Evolutionary conservation across 2,797 vertebrate genomes (phyloP).

Genomic region (Ctenosaura bakeri): DNA sequence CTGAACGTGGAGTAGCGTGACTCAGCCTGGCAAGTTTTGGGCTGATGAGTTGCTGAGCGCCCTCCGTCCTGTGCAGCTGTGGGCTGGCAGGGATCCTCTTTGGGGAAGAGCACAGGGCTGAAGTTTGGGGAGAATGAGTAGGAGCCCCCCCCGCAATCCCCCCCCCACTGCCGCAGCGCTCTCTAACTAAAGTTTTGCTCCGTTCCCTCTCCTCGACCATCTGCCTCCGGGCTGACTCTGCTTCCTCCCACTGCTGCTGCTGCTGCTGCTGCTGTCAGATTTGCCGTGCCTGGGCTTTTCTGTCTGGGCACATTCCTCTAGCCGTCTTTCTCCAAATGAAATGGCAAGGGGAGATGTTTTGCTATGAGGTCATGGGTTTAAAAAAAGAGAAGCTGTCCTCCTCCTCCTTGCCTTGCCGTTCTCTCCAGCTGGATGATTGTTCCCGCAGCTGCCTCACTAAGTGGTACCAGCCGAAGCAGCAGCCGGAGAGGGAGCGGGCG

Average conservation of each 20-base stretch:
- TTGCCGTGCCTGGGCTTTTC: not conserved
- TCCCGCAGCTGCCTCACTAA: not conserved
- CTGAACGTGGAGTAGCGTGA: not conserved
- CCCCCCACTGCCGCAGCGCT: too few relatives aligned
- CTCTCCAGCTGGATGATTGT: not conserved
- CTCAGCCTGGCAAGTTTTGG: not conserved
- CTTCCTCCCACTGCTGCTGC: not conserved
- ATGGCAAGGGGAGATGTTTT: rapidly evolving
- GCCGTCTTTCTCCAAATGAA: rapidly evolving
- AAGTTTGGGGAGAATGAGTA: not conserved
- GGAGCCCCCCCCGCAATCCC: not conserved
- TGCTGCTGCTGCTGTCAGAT: not conserved
- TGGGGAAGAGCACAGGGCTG: not conserved
- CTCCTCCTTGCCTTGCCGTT: rapidly evolving
- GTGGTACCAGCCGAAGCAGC: not conserved
- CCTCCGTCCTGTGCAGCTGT: not conserved
- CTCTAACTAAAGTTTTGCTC: not conserved
- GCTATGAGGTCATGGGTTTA: not conserved
- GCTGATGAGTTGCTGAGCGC: not conserved
- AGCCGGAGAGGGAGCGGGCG: not conserved
- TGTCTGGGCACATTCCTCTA: rapidly evolving
- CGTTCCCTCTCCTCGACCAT: too few relatives aligned
- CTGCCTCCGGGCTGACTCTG: not conserved
- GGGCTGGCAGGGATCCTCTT: not conserved
- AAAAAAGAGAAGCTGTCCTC: not conserved